Base-by-base conservation (phyloP, 2,888 invertebrate species). In the Sphecodes monilicornis region DNA sequence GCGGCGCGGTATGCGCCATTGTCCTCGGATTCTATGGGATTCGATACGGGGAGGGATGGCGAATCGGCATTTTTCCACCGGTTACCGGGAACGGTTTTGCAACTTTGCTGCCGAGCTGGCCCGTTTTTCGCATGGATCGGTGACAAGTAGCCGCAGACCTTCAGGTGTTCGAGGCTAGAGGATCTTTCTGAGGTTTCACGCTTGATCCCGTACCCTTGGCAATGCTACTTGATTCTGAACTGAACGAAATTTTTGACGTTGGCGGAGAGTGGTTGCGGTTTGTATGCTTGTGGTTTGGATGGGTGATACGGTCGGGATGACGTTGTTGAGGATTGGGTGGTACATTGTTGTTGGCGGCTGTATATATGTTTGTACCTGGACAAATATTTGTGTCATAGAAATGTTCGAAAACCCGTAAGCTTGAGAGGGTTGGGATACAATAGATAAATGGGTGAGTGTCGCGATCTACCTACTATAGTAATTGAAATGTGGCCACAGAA, bases 1-100 rank as follows among this genome's bases (percentile, higher is more conserved):
- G 70, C 77, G 80, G 70, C 80, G 74, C 77, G 85, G 75, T 81
- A 84, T 80, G 76, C 77, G 70, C 80, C 60, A 89, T 90, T 88
- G 86, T 82, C 75, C 82, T 29, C 36, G 60, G 66, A 57, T 29
- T 68, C 70, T 60, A 71, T 41, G 57, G 69, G 73, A 50, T 66
- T 66, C 66, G 74, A 72, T 82, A 69, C 36, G 6, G 39, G 39
- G 68, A 68, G 41, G 64, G 66, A 66, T 39, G 29, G 41, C 57
- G 32, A 11, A 64, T 70, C 76, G 70, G 13, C 39, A 60, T 39
- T 80, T 46, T 54, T 78, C 54, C 18, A 32, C 50, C 68, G 39
- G 68, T 68, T 22, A 22, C 36, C 66, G 66, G 22, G 18, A 26
- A 22, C 76, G n/a, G 68, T 69, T 78, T 78, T 78, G 73, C 64